Percentiles rank a stretch among this genome's conserved stretches.
Conservation (phyloP, 2,888 invertebrate genomes). For the Apodemia duryi region DNA sequence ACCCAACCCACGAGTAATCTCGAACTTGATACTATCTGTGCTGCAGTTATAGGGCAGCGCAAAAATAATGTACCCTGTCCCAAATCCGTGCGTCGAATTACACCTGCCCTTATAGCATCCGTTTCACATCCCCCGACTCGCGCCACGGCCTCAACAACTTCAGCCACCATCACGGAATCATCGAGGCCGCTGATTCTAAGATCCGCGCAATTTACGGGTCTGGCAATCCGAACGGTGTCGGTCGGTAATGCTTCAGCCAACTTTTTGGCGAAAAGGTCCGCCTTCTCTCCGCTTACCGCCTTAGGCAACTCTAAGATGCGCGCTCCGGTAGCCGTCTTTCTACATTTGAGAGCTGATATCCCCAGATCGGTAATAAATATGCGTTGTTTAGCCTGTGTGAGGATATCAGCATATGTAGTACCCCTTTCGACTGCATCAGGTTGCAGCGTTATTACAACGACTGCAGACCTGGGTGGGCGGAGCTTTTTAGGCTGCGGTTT, state of each 20-base stretch:
- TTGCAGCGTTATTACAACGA: neutral
- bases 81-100: neutral
- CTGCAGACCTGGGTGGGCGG: too few relatives aligned
- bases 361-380: constrained; percentile 16
- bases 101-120: constrained; percentile 12
- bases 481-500: too few relatives aligned
- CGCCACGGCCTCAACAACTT: constrained; percentile 19
- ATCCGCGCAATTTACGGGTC: constrained; percentile 22
- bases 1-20: too few relatives aligned
- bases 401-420: constrained; percentile 15
- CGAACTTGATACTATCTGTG: too few relatives aligned
- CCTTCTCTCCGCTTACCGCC: constrained; percentile 15
- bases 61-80: neutral
- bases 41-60: too few relatives aligned
- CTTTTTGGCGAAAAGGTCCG: constrained; percentile 23
- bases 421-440: constrained; percentile 20
- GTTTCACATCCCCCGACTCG: constrained; percentile 12
- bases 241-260: constrained; percentile 18
- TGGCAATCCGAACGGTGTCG: constrained; percentile 18
- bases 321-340: constrained; percentile 22
- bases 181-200: constrained; percentile 22
- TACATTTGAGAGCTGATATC: constrained; percentile 18
- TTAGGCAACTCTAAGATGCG: constrained; percentile 25
- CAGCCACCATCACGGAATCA: constrained; percentile 18
- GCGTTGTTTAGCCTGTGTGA: constrained; percentile 4